phyloP scores from a whole-genome alignment of 2,113 vertebrate species.

The Ammodytes dubius region DNA sequence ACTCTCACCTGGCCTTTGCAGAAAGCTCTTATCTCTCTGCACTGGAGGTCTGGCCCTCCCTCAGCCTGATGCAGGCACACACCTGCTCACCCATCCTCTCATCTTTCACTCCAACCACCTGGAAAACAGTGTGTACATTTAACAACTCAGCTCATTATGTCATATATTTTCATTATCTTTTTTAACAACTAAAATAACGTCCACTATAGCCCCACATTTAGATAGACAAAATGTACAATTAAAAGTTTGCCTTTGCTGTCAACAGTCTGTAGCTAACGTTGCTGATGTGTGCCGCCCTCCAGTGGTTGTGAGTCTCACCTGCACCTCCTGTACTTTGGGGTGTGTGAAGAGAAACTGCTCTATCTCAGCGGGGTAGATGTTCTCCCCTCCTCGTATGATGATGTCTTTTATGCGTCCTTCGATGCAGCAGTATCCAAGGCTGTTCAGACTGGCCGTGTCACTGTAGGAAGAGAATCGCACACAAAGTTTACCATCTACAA shows the following conservation, averaged over 20 bases:
- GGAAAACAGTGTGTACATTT: background rate
- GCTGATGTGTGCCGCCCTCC: constrained; percentile 45
- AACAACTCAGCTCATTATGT: background rate
- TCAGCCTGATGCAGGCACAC: constrained; percentile 91
- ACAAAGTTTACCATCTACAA: too few relatives aligned
- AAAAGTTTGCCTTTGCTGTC: background rate
- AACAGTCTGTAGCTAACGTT: background rate
- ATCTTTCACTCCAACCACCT: constrained; percentile 97
- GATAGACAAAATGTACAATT: too few relatives aligned
- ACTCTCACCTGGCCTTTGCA: constrained; percentile 92
- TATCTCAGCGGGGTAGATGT: constrained; percentile 93
- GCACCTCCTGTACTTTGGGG: constrained; percentile 90
- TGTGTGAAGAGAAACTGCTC: constrained; percentile 92
- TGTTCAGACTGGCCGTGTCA: constrained; percentile 89
- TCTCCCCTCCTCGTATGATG: constrained; percentile 97
- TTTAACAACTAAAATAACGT: too few relatives aligned
- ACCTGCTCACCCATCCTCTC: constrained; percentile 92
- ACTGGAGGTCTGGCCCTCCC: constrained; percentile 81
- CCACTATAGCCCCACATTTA: too few relatives aligned
- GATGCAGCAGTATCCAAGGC: constrained; percentile 92
- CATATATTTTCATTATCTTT: background rate
- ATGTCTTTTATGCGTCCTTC: constrained; percentile 94
- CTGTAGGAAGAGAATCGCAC: constrained; percentile 52
- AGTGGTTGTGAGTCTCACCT: constrained; percentile 84
- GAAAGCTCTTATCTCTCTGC: constrained; percentile 88